Evolutionary conservation across 2,113 vertebrate genomes (phyloP).

Genomic region (Sebastes fasciatus): DNA sequence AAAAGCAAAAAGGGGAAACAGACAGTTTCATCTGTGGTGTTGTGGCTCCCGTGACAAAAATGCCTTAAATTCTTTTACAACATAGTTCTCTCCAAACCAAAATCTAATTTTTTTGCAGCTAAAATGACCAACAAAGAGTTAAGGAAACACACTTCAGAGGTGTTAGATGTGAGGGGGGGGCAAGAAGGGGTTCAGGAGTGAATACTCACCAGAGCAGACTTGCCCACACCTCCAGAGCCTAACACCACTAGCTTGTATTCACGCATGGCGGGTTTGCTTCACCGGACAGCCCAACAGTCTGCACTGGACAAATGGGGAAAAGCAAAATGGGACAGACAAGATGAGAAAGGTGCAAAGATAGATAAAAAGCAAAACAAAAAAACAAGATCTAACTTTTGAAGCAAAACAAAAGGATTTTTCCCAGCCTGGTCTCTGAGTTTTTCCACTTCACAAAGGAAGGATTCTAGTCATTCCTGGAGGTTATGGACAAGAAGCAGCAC

Average conservation of each 20-base stretch:
- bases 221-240: constrained; percentile 99
- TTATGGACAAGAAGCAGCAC: constrained; percentile 76
- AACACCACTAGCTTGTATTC: constrained; percentile 99
- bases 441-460: constrained; percentile 59
- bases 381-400: constrained; percentile 12
- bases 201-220: constrained; percentile 97
- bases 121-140: constrained; percentile 35
- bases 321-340: constrained; percentile 17
- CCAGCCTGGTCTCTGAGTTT: constrained; percentile 42
- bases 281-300: constrained; percentile 87
- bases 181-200: constrained; percentile 36
- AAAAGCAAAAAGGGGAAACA: not conserved
- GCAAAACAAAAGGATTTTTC: constrained; percentile 43
- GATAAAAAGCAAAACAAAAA: not conserved
- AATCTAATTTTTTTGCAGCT: not conserved
- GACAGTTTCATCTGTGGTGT: not conserved
- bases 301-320: constrained; percentile 66
- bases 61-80: not conserved
- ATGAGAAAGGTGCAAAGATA: constrained; percentile 23
- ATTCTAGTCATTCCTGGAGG: constrained; percentile 78
- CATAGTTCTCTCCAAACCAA: constrained; percentile 6
- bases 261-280: constrained; percentile 95
- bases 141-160: constrained; percentile 34
- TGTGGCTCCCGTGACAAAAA: not conserved
- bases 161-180: constrained; percentile 8